Percentiles rank a stretch among this genome's conserved stretches.
Conservation (phyloP, 1,140 invertebrate species). For the Ctenoplectra terminalis region DNA sequence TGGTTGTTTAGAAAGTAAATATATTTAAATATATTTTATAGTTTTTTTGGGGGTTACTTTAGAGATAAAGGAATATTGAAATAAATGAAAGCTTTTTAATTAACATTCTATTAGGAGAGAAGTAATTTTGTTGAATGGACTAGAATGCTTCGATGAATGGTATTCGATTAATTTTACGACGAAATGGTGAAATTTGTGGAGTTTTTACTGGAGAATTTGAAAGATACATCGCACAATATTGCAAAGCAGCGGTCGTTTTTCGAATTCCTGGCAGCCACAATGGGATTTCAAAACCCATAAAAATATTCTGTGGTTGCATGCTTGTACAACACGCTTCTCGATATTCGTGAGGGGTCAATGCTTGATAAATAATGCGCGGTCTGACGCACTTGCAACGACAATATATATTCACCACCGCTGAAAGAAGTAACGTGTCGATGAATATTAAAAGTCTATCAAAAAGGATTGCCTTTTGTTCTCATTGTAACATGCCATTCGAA, state of each 20-base stretch:
- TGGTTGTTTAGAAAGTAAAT: too few relatives aligned
- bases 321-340: conserved; percentile 18
- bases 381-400: conserved; percentile 20
- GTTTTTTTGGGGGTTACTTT: too few relatives aligned
- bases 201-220: neutral
- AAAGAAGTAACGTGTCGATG: conserved; percentile 13
- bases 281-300: conserved; percentile 9
- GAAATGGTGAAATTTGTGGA: neutral
- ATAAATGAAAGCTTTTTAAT: too few relatives aligned
- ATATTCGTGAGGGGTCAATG: conserved; percentile 21
- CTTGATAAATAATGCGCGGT: conserved; percentile 25
- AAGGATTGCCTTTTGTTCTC: conserved; percentile 2
- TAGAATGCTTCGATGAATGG: neutral
- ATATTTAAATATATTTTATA: too few relatives aligned
- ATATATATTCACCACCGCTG: conserved; percentile 6
- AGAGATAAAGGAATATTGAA: too few relatives aligned
- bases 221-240: conserved; percentile 1
- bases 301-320: conserved; percentile 21
- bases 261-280: neutral
- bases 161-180: neutral
- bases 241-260: neutral
- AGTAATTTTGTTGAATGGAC: neutral
- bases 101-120: too few relatives aligned
- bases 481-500: neutral
- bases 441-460: conserved; percentile 7